A percentile compares a stretch with the other conserved stretches of the same genome.
These are phyloP conservation scores for Branchipolynoe longqiensis DNA, from an alignment of 2,888 invertebrate genomes.

Conservation along the genomic window DNA sequence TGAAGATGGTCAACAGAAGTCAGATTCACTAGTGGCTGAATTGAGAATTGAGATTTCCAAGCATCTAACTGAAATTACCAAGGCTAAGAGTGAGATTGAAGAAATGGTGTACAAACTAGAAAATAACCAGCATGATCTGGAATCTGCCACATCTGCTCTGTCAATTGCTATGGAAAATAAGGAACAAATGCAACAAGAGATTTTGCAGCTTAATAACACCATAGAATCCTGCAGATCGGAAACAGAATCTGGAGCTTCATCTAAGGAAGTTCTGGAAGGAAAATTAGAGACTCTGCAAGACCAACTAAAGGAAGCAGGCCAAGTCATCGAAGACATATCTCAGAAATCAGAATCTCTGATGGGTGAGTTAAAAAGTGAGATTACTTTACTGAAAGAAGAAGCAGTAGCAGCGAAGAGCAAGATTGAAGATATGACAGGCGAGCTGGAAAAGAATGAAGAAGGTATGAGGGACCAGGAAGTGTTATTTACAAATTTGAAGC, in stretches of 20 bases:
- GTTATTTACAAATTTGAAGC: neutral
- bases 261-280: neutral
- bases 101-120: neutral
- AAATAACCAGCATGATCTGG: neutral
- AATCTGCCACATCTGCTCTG: neutral
- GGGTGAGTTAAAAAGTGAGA: neutral
- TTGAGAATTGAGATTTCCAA: neutral
- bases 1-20: neutral
- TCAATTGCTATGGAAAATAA: neutral
- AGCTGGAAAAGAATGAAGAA: neutral
- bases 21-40: neutral
- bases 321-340: neutral
- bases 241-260: neutral
- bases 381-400: neutral
- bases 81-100: neutral
- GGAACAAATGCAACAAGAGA: conserved; percentile 30
- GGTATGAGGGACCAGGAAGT: neutral
- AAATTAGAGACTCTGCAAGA: conserved; percentile 5
- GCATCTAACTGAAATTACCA: neutral
- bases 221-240: neutral
- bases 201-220: neutral
- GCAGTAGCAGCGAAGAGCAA: neutral
- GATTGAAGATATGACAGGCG: neutral
- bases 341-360: neutral
- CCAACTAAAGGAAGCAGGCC: neutral